Evolutionary conservation across 2,888 invertebrate genomes (phyloP), one percentile per base, ranked within the genome.

Genomic region (Enchytraeus crypticus): DNA sequence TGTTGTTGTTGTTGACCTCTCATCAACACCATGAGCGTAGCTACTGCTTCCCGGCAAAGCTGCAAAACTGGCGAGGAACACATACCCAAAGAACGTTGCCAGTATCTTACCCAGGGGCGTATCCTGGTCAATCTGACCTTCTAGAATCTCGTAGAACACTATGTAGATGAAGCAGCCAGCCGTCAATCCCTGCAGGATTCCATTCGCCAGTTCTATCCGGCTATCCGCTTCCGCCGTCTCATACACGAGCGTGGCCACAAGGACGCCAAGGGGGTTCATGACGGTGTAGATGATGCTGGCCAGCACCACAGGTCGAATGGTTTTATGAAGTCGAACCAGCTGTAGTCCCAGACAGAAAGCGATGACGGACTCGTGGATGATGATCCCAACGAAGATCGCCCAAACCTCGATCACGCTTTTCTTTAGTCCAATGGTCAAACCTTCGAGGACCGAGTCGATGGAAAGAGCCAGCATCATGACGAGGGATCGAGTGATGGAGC

Each of bases 361-460:
- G 29, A 64, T 60, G 43, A 63, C 63, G 2, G 61, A 30, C 38
- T 64, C 63, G 54, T 64, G 64, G 5, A 60, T 53, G n/a, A 62
- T 26, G 27, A 63, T 61, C 18, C 61, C 64, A 14, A 59, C n/a
- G n/a, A 63, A 53, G 32, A 64, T 59, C 5, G 38, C 51, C 64
- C 64, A 64, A 14, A 63, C 63, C 18, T 55, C 58, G n/a, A 11
- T 23, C 14, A 49, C 30, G 1, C 51, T 58, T 26, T 27, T 5
- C 55, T 60, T 56, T 30, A 64, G 58, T 5, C 64, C 64, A 8
- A 63, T 57, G 47, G 59, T 59, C 38, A 63, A 30, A 3, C 64
- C 64, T 49, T 64, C 64, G 23, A 64, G 58, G 43, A 64, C 53
- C 11, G 60, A 64, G 32, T 64, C 60, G 26, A 64, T 26, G 5